Conservation (phyloP, 2,888 invertebrate genomes). For the Ormyrus rosae region DNA sequence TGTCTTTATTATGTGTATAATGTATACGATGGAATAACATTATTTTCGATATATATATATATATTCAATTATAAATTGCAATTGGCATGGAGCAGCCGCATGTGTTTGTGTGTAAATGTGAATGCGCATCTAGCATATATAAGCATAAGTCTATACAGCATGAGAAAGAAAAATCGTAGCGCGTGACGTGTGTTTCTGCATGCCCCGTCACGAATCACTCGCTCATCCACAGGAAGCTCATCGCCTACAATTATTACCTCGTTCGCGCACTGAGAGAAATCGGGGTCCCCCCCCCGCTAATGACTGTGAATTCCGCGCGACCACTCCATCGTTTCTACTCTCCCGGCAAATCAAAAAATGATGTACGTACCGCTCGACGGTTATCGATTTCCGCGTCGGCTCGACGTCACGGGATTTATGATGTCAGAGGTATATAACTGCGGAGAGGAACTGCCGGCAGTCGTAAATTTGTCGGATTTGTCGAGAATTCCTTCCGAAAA, state of each 20-base stretch:
- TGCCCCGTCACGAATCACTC: slow-evolving; percentile 27
- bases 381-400: too few relatives aligned
- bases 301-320: too few relatives aligned
- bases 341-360: too few relatives aligned
- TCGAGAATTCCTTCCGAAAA: too few relatives aligned
- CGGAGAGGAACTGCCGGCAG: too few relatives aligned
- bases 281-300: not conserved
- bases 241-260: not conserved
- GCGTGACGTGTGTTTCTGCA: slow-evolving; percentile 35
- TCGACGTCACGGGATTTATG: too few relatives aligned
- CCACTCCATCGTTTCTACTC: not conserved
- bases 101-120: slow-evolving; percentile 31
- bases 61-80: slow-evolving; percentile 3
- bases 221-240: slow-evolving; percentile 35
- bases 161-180: slow-evolving; percentile 18
- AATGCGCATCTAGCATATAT: slow-evolving; percentile 23
- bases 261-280: too few relatives aligned
- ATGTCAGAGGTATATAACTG: too few relatives aligned
- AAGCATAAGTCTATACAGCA: slow-evolving; percentile 15
- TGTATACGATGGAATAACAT: slow-evolving; percentile 18
- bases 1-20: not conserved
- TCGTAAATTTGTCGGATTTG: too few relatives aligned
- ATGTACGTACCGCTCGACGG: too few relatives aligned
- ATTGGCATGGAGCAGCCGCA: slow-evolving; percentile 48
- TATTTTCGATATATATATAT: slow-evolving; percentile 24